phyloP scores from a whole-genome alignment of 1,140 invertebrate species.

The Myzus persicae region DNA sequence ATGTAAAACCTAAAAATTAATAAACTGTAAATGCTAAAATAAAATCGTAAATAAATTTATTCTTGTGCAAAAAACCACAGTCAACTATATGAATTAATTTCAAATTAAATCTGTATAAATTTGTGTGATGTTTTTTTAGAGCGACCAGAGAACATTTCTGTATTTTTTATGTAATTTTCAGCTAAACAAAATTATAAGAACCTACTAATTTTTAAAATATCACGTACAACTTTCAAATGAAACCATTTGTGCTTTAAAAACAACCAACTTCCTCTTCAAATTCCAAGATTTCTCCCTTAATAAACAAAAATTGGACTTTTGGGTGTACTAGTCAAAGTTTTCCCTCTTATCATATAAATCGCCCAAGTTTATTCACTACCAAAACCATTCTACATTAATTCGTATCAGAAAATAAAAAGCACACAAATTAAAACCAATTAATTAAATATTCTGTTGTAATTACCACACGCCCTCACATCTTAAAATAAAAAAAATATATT shows the following conservation, averaged over 20 bases:
- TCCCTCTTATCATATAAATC: slow-evolving; percentile 24
- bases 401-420: not conserved
- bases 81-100: not conserved
- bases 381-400: not conserved
- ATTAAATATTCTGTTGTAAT: not conserved
- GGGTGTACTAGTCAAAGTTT: not conserved
- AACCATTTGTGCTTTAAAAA: slow-evolving; percentile 1
- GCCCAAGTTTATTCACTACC: not conserved
- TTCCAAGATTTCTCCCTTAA: not conserved
- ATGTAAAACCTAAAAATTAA: not conserved
- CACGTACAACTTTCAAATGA: not conserved
- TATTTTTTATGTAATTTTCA: not conserved
- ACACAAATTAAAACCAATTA: not conserved
- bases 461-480: not conserved
- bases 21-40: not conserved
- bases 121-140: not conserved
- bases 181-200: not conserved
- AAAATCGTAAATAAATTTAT: not conserved
- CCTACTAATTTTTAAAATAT: not conserved
- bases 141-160: not conserved
- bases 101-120: not conserved
- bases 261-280: not conserved
- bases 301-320: slow-evolving; percentile 28
- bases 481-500: not conserved
- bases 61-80: not conserved